phyloP scores from a whole-genome alignment of 1,140 invertebrate species.

The Drosophila auraria region DNA sequence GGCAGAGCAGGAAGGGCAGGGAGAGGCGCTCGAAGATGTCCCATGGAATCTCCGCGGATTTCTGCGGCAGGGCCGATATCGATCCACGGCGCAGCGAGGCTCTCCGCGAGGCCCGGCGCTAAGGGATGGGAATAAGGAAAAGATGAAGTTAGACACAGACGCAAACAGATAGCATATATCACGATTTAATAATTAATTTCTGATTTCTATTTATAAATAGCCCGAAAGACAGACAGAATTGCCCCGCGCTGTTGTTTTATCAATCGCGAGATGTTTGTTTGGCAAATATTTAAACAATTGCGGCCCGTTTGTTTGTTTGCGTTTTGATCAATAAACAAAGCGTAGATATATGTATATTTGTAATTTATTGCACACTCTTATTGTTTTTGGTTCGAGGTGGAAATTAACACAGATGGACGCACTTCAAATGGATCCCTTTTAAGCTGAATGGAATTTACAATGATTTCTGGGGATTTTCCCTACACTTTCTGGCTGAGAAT shows the following conservation, averaged over 20 bases:
- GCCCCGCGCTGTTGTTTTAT: conserved; percentile 50
- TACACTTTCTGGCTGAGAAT: not conserved
- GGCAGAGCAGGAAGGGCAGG: conserved; percentile 91
- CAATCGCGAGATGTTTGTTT: conserved; percentile 50
- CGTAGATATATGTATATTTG: conserved; percentile 16
- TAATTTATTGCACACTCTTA: conserved; percentile 48
- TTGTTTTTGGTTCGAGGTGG: conserved; percentile 17
- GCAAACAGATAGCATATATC: conserved; percentile 4
- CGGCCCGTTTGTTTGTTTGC: conserved; percentile 38
- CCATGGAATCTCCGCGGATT: conserved; percentile 89
- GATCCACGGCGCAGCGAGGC: conserved; percentile 80
- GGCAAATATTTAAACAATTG: conserved; percentile 61
- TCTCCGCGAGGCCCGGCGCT: conserved; percentile 81
- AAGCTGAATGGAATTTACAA: conserved; percentile 2
- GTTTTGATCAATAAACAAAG: conserved; percentile 56
- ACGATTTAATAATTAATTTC: conserved; percentile 55
- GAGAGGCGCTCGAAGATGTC: conserved; percentile 91
- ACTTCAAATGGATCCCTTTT: not conserved
- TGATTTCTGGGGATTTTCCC: not conserved
- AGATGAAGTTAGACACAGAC: conserved; percentile 11
- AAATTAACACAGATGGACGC: not conserved
- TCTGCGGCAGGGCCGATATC: conserved; percentile 79
- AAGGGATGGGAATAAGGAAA: conserved; percentile 9
- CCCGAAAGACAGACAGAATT: conserved; percentile 18
- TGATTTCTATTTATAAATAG: conserved; percentile 41